Evolutionary conservation across 2,113 vertebrate species (phyloP), one percentile per base, ranked within the genome.

Genomic region (Callopanchax toddi): DNA sequence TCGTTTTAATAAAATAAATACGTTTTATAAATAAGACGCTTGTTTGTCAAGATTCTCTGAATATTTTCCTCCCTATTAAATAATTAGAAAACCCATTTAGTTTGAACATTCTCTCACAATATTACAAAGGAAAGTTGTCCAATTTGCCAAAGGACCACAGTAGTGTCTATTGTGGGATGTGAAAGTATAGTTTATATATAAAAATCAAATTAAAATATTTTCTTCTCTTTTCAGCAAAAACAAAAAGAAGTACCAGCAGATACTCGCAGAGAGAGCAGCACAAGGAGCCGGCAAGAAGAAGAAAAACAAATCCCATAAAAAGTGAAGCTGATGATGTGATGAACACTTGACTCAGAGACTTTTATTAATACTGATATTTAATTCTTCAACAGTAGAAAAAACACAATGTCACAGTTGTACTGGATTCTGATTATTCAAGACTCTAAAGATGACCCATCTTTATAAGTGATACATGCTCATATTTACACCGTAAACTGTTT

Each of bases 211-310:
- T 67, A 48, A 59, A 20, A 8, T 29, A 3, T 13, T 1, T 5
- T 37, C 57, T 37, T 74, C 2, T 87, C 66, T 88, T 71, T 85
- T 77, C 86, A 98, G 97, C 42, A 93, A 93, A 52, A 98, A 98
- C 87, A 96, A 98, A 92, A 96, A 90, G 91, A 96, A 95, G 71
- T 98, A 93, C 79, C 93, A 92, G 62, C 91, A 95, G 71, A 96
- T 98, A 81, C 89, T 97, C 85, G 67, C 89, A 60, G 96, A 98
- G 89, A 96, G 91, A 85, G 92, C 94, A 79, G 94, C 94, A 56
- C 90, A 91, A 49, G 91, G 90, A 74, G 93, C 94, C 64, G 95
- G 96, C 83, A 96, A 91, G 89, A 95, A 32, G 77, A 93, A 88
- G 64, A 98, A 94, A 83, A 97, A 94, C 90, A 96, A 94, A 88